These are phyloP conservation scores for Ptilodon capucinus DNA, from an alignment of 2,888 invertebrate genomes.

Conservation along the genomic window DNA sequence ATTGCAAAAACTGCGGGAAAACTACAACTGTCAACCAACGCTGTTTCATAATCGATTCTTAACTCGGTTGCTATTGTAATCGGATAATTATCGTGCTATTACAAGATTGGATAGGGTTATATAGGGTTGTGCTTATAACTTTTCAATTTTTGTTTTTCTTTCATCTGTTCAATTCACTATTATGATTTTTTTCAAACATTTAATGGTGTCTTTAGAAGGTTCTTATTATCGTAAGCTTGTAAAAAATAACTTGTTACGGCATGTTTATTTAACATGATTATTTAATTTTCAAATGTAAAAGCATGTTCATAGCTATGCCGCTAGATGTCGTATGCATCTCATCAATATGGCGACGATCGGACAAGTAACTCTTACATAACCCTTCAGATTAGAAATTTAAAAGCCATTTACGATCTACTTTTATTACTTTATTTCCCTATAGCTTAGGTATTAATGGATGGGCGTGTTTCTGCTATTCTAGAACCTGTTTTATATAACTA, in stretches of 20 bases:
- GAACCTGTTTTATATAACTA: too few relatives aligned
- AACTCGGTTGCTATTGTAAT: slow-evolving; percentile 14
- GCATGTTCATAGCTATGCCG: not conserved
- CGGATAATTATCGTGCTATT: slow-evolving; percentile 30
- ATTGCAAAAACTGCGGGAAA: slow-evolving; percentile 38
- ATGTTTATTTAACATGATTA: not conserved
- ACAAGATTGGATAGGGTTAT: slow-evolving; percentile 7
- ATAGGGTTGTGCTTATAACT: not conserved
- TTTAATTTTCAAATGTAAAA: not conserved
- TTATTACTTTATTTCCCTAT: not conserved
- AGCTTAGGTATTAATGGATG: not conserved
- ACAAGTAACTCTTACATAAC: not conserved
- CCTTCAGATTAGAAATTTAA: not conserved
- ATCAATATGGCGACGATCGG: not conserved
- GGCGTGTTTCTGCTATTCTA: too few relatives aligned
- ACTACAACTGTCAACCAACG: slow-evolving; percentile 31
- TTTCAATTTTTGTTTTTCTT: not conserved
- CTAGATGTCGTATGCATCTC: not conserved
- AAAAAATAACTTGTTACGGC: too few relatives aligned
- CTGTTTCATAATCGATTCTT: slow-evolving; percentile 27
- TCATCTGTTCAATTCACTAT: not conserved
- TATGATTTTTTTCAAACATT: too few relatives aligned
- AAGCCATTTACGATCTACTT: not conserved
- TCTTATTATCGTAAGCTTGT: too few relatives aligned
- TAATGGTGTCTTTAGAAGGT: too few relatives aligned